These are phyloP conservation scores for Centropristis striata DNA, from an alignment of 2,113 vertebrate genomes.

Conservation along the genomic window DNA sequence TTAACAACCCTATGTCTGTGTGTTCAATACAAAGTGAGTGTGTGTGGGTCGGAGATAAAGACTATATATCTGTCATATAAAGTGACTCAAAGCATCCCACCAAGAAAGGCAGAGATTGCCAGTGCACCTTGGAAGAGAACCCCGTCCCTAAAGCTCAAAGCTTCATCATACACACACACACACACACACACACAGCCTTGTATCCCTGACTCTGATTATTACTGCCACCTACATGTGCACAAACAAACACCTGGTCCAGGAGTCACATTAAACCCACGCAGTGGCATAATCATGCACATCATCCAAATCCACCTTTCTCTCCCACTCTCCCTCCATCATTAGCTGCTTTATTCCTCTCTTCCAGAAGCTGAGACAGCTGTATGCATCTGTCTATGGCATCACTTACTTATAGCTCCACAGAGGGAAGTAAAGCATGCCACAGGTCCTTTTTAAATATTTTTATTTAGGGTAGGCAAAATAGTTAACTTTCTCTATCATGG, in stretches of 20 bases:
- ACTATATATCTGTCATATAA: slow-evolving; percentile 31
- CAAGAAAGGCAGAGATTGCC: slow-evolving; percentile 7
- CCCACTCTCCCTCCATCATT: slow-evolving; percentile 33
- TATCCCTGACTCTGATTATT: slow-evolving; percentile 37
- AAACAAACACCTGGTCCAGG: slow-evolving; percentile 53
- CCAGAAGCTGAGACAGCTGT: background rate
- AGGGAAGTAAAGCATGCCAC: background rate
- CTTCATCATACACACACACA: background rate
- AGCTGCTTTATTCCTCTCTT: slow-evolving; percentile 19
- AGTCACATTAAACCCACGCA: slow-evolving; percentile 58
- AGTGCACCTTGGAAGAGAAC: background rate
- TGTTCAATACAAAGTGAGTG: slow-evolving; percentile 21
- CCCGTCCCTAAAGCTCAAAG: slow-evolving; percentile 3
- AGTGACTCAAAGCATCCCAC: slow-evolving; percentile 30
- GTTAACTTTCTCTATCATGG: too few species aligned
- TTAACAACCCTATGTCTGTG: slow-evolving; percentile 13
- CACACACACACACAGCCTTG: slow-evolving; percentile 5
- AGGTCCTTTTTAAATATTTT: too few species aligned
- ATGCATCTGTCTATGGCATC: slow-evolving; percentile 22
- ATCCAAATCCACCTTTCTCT: slow-evolving; percentile 40
- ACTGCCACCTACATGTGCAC: slow-evolving; percentile 46
- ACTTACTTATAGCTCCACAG: background rate
- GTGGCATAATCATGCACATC: slow-evolving; percentile 41
- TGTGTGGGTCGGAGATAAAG: slow-evolving; percentile 44
- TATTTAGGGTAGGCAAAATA: too few species aligned